These are phyloP conservation scores for Ashinkailepas kermadecensis DNA, from an alignment of 2,888 invertebrate species.

Conservation along the genomic window DNA sequence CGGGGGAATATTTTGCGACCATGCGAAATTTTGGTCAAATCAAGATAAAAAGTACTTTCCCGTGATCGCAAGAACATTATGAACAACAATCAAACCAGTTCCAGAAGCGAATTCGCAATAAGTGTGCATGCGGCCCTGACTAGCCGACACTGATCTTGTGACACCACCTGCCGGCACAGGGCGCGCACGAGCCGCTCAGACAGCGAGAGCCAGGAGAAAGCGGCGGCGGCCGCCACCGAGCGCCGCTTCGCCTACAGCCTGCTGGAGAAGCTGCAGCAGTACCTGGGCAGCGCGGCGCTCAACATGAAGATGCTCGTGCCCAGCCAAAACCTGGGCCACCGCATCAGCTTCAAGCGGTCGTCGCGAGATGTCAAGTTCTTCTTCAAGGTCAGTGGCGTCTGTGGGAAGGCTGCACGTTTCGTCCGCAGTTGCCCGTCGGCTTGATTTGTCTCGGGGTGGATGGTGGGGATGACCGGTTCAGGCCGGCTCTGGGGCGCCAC, in stretches of 20 bases:
- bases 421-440: background rate
- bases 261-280: conserved; percentile 91
- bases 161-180: background rate
- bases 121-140: no score
- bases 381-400: conserved; percentile 60
- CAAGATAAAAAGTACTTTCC: no score
- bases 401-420: conserved; percentile 37
- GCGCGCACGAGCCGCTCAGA: conserved; percentile 8
- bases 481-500: no score
- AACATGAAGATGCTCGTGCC: conserved; percentile 95
- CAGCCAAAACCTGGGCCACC: conserved; percentile 86
- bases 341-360: conserved; percentile 85
- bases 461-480: no score
- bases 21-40: no score
- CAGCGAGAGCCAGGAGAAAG: conserved; percentile 37
- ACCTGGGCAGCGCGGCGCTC: conserved; percentile 90
- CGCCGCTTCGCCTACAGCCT: conserved; percentile 94
- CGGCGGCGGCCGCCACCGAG: conserved; percentile 64
- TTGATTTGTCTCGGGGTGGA: no score
- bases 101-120: no score
- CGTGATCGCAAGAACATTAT: no score
- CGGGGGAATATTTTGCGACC: no score
- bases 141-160: no score
- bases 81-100: no score
- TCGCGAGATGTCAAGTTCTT: conserved; percentile 95